Percentiles rank a stretch among this genome's conserved stretches.
Evolutionary conservation across 1,140 invertebrate species (phyloP).

Genomic region (Halotydeus destructor): DNA sequence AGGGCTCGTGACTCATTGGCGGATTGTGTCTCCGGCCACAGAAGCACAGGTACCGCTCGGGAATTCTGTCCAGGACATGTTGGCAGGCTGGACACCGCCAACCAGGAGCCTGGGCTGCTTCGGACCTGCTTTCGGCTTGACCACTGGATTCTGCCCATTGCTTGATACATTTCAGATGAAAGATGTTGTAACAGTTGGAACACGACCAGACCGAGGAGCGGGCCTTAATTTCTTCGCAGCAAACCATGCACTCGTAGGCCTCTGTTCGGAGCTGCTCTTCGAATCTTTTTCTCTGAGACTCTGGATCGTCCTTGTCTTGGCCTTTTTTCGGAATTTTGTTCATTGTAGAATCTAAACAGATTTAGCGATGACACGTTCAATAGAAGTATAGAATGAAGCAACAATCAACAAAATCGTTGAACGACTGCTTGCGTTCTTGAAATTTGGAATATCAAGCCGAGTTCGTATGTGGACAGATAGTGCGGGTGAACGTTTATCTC

Average conservation of each 20-base stretch:
- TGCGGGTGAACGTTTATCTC: too few species aligned
- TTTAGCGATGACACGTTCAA: too few species aligned
- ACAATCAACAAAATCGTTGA: too few species aligned
- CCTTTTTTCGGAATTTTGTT: too few species aligned
- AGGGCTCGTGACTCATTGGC: conserved; percentile 37
- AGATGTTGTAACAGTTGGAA: conserved; percentile 62
- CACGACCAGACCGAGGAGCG: conserved; percentile 70
- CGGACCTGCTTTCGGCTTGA: conserved; percentile 42
- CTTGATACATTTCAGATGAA: conserved; percentile 62
- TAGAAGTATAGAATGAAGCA: too few species aligned
- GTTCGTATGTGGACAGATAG: too few species aligned
- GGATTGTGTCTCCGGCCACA: conserved; percentile 53
- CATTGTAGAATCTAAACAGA: too few species aligned
- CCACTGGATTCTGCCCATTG: conserved; percentile 46
- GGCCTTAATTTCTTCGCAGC: conserved; percentile 58
- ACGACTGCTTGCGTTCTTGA: too few species aligned
- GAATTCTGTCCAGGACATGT: conserved; percentile 40
- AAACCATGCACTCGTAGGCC: conserved; percentile 69
- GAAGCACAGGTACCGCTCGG: conserved; percentile 54
- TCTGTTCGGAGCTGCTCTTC: conserved; percentile 15
- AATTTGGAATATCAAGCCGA: too few species aligned
- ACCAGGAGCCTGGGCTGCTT: conserved; percentile 70
- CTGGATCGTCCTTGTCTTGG: too few species aligned
- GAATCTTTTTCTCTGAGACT: conserved; percentile 12
- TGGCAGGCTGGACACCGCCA: conserved; percentile 89